Conservation (phyloP, 2,113 vertebrate species). For the Brienomyrus brachyistius region DNA sequence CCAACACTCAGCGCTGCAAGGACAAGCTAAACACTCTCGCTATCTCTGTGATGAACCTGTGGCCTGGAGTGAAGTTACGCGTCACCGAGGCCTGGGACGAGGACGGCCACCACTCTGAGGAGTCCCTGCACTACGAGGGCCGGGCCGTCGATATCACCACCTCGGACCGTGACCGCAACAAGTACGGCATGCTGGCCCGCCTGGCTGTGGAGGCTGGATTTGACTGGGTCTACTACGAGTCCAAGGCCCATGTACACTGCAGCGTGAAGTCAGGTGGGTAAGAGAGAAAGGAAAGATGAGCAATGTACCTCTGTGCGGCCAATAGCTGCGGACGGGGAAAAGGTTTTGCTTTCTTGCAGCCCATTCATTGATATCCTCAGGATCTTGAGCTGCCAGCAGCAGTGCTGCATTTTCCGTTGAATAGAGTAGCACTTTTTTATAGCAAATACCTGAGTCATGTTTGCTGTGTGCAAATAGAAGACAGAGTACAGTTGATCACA, state of each 20-base stretch:
- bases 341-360: not conserved
- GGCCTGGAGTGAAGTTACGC: slow-evolving; percentile 81
- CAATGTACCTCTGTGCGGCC: not conserved
- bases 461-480: not conserved
- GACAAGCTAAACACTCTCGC: slow-evolving; percentile 93
- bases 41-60: slow-evolving; percentile 92
- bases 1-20: slow-evolving; percentile 79
- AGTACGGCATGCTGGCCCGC: slow-evolving; percentile 84
- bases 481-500: not conserved
- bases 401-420: not conserved
- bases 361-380: not conserved
- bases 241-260: slow-evolving; percentile 86
- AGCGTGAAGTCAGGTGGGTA: slow-evolving; percentile 90
- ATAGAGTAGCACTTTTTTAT: not conserved
- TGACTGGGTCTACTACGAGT: slow-evolving; percentile 90
- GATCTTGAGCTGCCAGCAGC: not conserved
- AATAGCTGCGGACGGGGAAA: not conserved
- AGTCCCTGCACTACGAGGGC: slow-evolving; percentile 85
- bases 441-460: not conserved
- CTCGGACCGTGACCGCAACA: slow-evolving; percentile 83
- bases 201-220: slow-evolving; percentile 86
- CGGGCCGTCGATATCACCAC: slow-evolving; percentile 87
- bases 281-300: not conserved
- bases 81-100: slow-evolving; percentile 91
- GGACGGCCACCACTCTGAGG: slow-evolving; percentile 81